Conservation (phyloP, 2,888 invertebrate species). For the Mimas tiliae region DNA sequence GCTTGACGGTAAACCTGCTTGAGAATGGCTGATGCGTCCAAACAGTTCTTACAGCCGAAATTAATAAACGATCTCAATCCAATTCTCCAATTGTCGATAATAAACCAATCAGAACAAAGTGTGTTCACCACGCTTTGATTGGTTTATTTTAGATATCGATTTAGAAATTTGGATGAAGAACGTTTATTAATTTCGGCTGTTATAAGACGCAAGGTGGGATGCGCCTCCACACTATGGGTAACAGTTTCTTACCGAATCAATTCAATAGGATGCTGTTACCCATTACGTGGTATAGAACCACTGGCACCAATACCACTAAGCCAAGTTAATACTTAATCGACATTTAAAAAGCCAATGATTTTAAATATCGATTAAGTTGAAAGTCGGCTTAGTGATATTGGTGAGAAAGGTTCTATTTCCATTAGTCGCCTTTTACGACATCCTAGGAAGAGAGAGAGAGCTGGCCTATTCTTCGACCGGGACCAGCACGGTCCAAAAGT, state of each 20-base stretch:
- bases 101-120: background rate
- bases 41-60: background rate
- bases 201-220: background rate
- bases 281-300: background rate
- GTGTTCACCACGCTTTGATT: background rate
- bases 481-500: background rate
- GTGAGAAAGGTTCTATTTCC: background rate
- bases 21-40: background rate
- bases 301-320: background rate
- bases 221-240: background rate
- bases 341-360: background rate
- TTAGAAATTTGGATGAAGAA: background rate
- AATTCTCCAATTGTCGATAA: background rate
- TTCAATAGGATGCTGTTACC: background rate
- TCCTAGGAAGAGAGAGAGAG: background rate
- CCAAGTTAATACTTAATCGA: background rate
- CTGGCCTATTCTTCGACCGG: conserved; percentile 1
- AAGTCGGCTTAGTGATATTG: background rate
- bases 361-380: background rate
- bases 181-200: background rate
- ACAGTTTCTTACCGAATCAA: background rate
- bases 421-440: conserved; percentile 10
- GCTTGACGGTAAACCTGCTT: background rate
- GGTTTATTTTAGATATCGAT: background rate
- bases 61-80: background rate